Percentiles rank a stretch among this genome's conserved stretches.
Conservation (phyloP, 2,113 vertebrate genomes). For the Gopherus flavomarginatus region DNA sequence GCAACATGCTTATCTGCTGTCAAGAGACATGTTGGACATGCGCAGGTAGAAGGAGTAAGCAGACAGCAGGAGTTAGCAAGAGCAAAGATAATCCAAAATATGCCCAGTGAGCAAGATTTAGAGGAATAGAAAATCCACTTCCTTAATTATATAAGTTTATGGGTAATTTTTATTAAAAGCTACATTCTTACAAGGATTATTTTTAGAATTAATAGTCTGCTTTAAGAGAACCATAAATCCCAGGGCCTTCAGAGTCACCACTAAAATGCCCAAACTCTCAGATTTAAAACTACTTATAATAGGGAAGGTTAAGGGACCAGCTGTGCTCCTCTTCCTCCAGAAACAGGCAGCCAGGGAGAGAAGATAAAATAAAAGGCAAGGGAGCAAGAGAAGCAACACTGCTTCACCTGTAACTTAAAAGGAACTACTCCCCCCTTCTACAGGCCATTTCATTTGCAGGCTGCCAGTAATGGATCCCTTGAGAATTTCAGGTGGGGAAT, state of each 20-base stretch:
- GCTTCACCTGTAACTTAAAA: accelerated
- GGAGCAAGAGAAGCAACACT: accelerated
- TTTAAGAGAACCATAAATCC: neutral
- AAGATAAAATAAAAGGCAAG: neutral
- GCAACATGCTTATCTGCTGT: neutral
- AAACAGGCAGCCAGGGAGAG: neutral
- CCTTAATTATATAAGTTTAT: neutral
- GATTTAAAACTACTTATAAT: neutral
- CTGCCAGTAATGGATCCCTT: neutral
- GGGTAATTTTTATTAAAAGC: neutral
- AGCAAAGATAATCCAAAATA: neutral
- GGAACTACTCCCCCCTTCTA: neutral
- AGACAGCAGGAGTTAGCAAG: slow-evolving; percentile 45
- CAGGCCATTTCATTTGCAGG: neutral
- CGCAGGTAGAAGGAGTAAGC: neutral
- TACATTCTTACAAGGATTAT: accelerated
- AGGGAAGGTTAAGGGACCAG: neutral
- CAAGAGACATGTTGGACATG: neutral
- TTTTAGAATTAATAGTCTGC: neutral
- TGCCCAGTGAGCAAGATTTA: accelerated
- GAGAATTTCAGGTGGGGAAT: slow-evolving; percentile 12
- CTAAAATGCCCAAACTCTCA: neutral
- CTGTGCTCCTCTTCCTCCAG: neutral
- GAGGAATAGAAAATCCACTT: neutral
- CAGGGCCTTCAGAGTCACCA: neutral